These are phyloP conservation scores for Chrysolina americana DNA, from an alignment of 2,888 invertebrate species.

Conservation along the genomic window DNA sequence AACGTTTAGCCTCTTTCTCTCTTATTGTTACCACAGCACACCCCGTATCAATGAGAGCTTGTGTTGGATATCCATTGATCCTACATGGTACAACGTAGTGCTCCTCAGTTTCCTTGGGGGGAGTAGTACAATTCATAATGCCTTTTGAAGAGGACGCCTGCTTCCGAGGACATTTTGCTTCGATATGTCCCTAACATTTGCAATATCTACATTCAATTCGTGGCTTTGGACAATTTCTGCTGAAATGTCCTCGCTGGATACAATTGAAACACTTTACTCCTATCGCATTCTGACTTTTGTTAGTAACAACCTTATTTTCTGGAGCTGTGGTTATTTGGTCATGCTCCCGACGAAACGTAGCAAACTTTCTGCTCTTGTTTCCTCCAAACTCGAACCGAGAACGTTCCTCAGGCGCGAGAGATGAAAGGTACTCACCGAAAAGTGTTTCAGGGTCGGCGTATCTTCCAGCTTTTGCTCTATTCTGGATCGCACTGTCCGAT, in stretches of 20 bases:
- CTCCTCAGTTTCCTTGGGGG: background rate
- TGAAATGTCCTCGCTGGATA: background rate
- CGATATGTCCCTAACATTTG: background rate
- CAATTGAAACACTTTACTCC: background rate
- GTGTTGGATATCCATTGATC: background rate
- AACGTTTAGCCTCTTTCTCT: background rate
- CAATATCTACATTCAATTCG: background rate
- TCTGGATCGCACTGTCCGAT: background rate
- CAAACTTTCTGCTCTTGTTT: background rate
- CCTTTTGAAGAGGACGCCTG: background rate
- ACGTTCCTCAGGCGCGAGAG: background rate
- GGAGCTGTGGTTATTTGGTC: background rate
- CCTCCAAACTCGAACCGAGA: background rate
- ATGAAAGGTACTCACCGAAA: background rate
- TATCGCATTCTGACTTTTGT: background rate
- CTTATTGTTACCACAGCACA: background rate
- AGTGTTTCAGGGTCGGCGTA: background rate
- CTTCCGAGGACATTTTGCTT: background rate
- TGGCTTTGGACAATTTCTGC: background rate
- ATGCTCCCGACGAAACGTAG: background rate
- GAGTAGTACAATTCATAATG: background rate
- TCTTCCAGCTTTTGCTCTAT: background rate
- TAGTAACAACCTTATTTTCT: background rate
- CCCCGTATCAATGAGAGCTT: background rate
- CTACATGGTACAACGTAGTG: background rate